Evolutionary conservation across 1,140 invertebrate species (phyloP).

Genomic region (Drepana arcuata): DNA sequence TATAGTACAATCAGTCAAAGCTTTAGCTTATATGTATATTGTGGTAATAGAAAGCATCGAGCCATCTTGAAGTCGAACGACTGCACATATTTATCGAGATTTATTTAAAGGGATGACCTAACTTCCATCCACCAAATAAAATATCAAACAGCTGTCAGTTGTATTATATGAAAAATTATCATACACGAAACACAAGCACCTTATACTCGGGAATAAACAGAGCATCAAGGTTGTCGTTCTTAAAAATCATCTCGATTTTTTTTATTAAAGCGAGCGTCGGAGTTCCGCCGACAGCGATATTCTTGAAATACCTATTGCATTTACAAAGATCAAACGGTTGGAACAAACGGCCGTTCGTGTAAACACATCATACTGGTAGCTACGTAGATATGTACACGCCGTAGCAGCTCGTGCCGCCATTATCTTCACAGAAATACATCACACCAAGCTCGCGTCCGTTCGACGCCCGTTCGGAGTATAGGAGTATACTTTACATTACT

Average conservation of each 20-base stretch:
- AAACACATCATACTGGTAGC: slow-evolving; percentile 48
- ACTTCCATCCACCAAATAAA: slow-evolving; percentile 8
- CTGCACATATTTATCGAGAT: too few species aligned
- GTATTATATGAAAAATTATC: slow-evolving; percentile 29
- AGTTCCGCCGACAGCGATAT: slow-evolving; percentile 50
- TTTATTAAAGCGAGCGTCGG: slow-evolving; percentile 52
- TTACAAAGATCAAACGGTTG: slow-evolving; percentile 67
- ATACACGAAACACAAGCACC: slow-evolving; percentile 32
- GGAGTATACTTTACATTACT: too few species aligned
- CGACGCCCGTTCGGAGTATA: too few species aligned
- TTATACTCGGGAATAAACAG: slow-evolving; percentile 33
- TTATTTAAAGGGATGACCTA: too few species aligned
- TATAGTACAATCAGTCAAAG: too few species aligned
- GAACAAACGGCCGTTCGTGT: slow-evolving; percentile 59
- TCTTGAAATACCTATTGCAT: slow-evolving; percentile 69
- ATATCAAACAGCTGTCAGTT: slow-evolving; percentile 34
- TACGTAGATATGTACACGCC: slow-evolving; percentile 4
- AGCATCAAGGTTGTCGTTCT: slow-evolving; percentile 62
- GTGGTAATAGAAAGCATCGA: too few species aligned
- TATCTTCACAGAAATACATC: slow-evolving; percentile 33
- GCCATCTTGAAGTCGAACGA: too few species aligned
- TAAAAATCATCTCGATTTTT: slow-evolving; percentile 57
- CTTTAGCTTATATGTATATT: too few species aligned
- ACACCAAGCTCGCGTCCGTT: too few species aligned
- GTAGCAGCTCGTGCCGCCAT: slow-evolving; percentile 14